Conservation (phyloP, 2,888 invertebrate genomes). For the Epinotia brunnichana region DNA sequence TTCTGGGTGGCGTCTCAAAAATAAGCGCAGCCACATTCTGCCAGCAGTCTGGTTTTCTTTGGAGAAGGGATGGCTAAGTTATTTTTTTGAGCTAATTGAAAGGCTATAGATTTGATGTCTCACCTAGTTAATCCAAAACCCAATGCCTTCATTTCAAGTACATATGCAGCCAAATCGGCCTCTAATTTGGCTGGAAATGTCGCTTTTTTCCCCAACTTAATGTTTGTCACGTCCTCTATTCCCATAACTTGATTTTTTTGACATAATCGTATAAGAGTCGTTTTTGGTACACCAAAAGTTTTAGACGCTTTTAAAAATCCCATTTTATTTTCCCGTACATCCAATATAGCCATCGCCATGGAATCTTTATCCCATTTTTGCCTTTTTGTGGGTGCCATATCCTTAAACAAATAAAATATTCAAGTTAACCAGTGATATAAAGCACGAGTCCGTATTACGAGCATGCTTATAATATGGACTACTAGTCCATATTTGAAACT, state of each 20-base stretch:
- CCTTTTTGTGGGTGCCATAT: conserved; percentile 38
- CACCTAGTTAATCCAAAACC: not conserved
- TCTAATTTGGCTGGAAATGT: conserved; percentile 1
- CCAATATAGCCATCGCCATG: conserved; percentile 40
- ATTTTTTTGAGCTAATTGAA: conserved; percentile 8
- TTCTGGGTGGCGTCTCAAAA: conserved; percentile 1
- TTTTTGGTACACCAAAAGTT: conserved; percentile 41
- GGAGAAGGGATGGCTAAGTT: not conserved
- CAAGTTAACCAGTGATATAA: no score
- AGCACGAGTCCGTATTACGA: no score
- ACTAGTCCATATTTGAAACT: no score
- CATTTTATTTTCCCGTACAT: conserved; percentile 42
- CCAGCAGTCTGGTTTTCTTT: conserved; percentile 2
- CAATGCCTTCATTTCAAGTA: not conserved
- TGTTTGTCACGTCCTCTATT: not conserved
- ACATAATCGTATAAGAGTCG: conserved; percentile 43
- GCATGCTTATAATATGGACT: no score
- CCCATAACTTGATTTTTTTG: conserved; percentile 2
- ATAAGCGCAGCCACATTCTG: not conserved
- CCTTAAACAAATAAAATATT: conserved; percentile 32
- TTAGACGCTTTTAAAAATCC: conserved; percentile 44
- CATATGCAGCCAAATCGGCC: not conserved
- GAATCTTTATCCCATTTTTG: conserved; percentile 43
- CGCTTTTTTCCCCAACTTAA: not conserved
- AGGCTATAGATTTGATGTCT: not conserved